A percentile compares a stretch with the other conserved stretches of the same genome.
phyloP scores from a whole-genome alignment of 2,888 invertebrate species.

The Brassicogethes aeneus region DNA sequence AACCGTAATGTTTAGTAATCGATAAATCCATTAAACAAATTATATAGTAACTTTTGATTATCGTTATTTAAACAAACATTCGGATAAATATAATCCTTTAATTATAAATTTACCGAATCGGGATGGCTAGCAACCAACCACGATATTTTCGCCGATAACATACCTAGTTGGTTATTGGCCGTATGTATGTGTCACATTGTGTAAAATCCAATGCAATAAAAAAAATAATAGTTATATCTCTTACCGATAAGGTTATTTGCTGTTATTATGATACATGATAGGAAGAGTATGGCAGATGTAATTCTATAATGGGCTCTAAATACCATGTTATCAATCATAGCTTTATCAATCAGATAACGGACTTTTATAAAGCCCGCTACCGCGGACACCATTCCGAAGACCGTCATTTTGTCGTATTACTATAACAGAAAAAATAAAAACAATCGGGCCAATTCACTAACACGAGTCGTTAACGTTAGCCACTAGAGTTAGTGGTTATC shows the following conservation, averaged over 20 bases:
- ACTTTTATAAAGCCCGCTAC: slow-evolving; percentile 87
- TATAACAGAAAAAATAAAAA: slow-evolving; percentile 7
- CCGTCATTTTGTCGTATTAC: slow-evolving; percentile 64
- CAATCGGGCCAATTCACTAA: slow-evolving; percentile 1
- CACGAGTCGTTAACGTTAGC: no score
- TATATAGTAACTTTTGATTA: no score
- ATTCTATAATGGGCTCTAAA: slow-evolving; percentile 84
- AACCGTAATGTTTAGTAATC: no score
- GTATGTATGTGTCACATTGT: no score
- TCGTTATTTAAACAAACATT: no score
- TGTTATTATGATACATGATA: slow-evolving; percentile 79
- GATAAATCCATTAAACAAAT: no score
- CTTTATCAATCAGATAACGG: slow-evolving; percentile 80
- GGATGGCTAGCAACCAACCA: no score
- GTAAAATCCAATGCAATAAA: no score
- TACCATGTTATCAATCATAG: slow-evolving; percentile 82
- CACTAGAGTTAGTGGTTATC: no score
- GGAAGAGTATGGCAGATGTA: slow-evolving; percentile 77
- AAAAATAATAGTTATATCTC: slow-evolving; percentile 28
- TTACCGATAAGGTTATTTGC: slow-evolving; percentile 86
- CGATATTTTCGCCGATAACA: no score
- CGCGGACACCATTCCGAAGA: slow-evolving; percentile 77
- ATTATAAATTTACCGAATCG: slow-evolving; percentile 3
- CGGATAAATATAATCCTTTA: no score
- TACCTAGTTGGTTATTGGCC: no score